Base-by-base conservation (phyloP, 1,140 invertebrate species). In the Drosophila willistoni region DNA sequence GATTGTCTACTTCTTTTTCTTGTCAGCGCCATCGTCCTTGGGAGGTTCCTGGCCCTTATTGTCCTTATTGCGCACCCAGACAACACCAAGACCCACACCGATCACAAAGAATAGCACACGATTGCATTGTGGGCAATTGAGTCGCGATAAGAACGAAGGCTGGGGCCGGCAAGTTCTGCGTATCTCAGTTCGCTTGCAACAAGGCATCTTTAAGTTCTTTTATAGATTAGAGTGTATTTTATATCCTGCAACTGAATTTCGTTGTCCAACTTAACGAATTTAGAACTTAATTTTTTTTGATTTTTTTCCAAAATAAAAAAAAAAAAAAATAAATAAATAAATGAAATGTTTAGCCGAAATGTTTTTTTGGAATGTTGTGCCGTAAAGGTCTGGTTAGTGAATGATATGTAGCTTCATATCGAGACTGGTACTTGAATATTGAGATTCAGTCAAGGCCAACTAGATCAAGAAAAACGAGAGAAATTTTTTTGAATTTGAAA, bases 81-180 rank as follows among this genome's bases (percentile, higher is more conserved):
- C 1, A 22, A 73, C 33, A n/a, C 76, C 84, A 14, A 77, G 2
- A 44, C 73, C 73, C 13, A 87, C 67, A n/a, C 83, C 83, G 17
- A 70, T 13, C 42, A 79, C 17, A 19, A 87, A 87, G 54, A 87
- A 83, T 7, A 89, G 3, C 22, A 80, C 59, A 7, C 77, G 79
- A 51, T 80, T 87, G 66, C 83, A 87, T 5, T 65, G 77, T 13
- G 41, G 41, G 59, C 83, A 87, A 54, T 87, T 87, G 19, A 87
- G 54, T 6, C 83, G 67, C 33, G 84, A 57, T 12, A 87, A n/a
- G 5, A 87, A n/a, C 3, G 83, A 83, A 2, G 76, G 79, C 41
- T 64, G 56, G 17, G 79, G 68, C 5, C 36, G 64, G 39, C 74
- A 84, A 1, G 61, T 5, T 17, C 80, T 64, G 33, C 81, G 69